Conservation (phyloP, 1,140 invertebrate genomes). For the Apis dorsata region DNA sequence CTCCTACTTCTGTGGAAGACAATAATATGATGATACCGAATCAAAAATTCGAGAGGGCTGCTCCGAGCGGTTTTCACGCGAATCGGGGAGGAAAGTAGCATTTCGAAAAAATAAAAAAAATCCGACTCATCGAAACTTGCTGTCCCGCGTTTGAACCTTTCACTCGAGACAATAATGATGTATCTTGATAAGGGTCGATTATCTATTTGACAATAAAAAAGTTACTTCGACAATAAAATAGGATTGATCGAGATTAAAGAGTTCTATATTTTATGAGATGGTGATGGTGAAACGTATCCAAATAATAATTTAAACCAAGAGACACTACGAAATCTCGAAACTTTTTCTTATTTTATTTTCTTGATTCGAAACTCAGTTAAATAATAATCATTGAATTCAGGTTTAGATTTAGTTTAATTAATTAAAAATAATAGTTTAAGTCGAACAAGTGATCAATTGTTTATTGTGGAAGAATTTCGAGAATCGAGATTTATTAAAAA, state of each 20-base stretch:
- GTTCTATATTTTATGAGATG: conserved; percentile 19
- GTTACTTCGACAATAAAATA: conserved; percentile 20
- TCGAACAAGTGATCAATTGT: no score
- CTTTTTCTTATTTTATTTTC: background rate
- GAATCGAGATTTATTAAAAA: no score
- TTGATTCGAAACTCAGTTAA: no score
- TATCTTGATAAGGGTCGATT: background rate
- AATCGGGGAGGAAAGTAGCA: background rate
- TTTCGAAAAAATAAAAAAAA: background rate
- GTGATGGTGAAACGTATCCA: background rate
- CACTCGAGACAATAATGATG: conserved; percentile 21
- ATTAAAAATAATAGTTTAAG: no score
- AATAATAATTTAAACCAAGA: background rate
- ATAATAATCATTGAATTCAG: no score
- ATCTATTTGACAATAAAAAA: background rate
- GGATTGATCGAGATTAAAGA: background rate
- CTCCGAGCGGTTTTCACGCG: conserved; percentile 14
- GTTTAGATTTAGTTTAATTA: no score
- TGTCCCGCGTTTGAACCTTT: background rate
- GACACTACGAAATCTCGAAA: background rate
- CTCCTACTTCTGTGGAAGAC: conserved; percentile 71
- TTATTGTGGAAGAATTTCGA: no score
- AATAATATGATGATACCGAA: conserved; percentile 66
- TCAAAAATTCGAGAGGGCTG: conserved; percentile 39
- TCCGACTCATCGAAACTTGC: background rate